These are phyloP conservation scores for Melolontha melolontha DNA, from an alignment of 2,888 invertebrate genomes.

Conservation along the genomic window DNA sequence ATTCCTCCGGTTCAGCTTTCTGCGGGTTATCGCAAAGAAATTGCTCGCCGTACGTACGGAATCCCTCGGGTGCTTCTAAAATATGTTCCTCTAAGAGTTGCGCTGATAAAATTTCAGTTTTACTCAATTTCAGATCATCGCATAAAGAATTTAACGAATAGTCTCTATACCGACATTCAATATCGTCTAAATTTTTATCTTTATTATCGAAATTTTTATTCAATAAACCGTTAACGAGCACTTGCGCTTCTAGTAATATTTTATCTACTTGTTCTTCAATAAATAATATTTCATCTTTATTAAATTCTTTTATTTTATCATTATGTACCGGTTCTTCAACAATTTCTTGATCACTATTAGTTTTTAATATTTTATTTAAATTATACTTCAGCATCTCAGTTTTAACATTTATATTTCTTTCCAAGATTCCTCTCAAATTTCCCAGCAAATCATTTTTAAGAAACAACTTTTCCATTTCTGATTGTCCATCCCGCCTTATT, in stretches of 20 bases:
- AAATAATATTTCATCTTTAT: constrained; percentile 24
- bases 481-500: background rate
- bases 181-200: background rate
- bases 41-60: constrained; percentile 47
- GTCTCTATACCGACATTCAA: background rate
- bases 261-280: constrained; percentile 34
- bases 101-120: constrained; percentile 28
- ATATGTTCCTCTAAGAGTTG: constrained; percentile 43
- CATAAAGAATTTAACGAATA: background rate
- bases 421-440: constrained; percentile 27
- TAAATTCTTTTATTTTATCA: constrained; percentile 19
- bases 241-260: constrained; percentile 25
- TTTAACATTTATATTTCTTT: constrained; percentile 22
- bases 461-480: constrained; percentile 25
- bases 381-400: constrained; percentile 26
- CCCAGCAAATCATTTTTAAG: constrained; percentile 27
- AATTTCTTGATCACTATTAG: constrained; percentile 12
- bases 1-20: constrained; percentile 25
- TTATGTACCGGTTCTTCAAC: background rate
- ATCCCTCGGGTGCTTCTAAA: constrained; percentile 56
- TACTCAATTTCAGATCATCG: constrained; percentile 4
- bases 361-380: constrained; percentile 28
- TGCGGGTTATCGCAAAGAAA: constrained; percentile 32
- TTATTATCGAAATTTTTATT: constrained; percentile 13
- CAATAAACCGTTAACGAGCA: constrained; percentile 21